phyloP scores from a whole-genome alignment of 2,797 vertebrate genomes.

The Hybognathus amarus region DNA sequence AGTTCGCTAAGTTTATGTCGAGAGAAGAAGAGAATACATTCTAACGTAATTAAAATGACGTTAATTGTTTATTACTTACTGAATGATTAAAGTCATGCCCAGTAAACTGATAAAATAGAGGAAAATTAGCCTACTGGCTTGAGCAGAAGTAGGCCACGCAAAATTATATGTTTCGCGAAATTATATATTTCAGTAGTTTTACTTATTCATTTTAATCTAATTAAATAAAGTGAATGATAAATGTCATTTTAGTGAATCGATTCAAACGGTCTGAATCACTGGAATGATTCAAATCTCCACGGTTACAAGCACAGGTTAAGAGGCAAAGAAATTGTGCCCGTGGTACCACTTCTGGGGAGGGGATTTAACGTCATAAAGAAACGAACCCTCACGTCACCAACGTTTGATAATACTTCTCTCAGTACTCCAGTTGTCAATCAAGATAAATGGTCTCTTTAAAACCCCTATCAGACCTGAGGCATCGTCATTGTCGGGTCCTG shows the following conservation, averaged over 20 bases:
- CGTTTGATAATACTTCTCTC: slow-evolving; percentile 77
- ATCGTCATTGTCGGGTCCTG: slow-evolving; percentile 64
- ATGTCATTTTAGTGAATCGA: neutral
- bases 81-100: neutral
- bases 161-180: too few relatives aligned
- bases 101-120: neutral
- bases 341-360: slow-evolving; percentile 57
- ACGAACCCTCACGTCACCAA: slow-evolving; percentile 73
- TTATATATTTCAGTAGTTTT: too few relatives aligned
- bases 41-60: neutral
- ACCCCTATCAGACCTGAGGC: slow-evolving; percentile 73
- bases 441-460: slow-evolving; percentile 89
- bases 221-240: neutral
- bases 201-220: neutral
- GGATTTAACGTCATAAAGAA: slow-evolving; percentile 71
- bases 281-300: neutral
- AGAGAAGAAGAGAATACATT: neutral
- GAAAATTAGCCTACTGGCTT: too few relatives aligned
- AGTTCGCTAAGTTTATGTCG: neutral
- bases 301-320: slow-evolving; percentile 4
- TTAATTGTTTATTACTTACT: neutral
- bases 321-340: slow-evolving; percentile 8
- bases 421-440: slow-evolving; percentile 93
- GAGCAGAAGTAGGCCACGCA: too few relatives aligned
- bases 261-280: slow-evolving; percentile 14